Evolutionary conservation across 2,797 vertebrate species (phyloP), one percentile per base, ranked within the genome.

Genomic region (Salarias fasciatus): DNA sequence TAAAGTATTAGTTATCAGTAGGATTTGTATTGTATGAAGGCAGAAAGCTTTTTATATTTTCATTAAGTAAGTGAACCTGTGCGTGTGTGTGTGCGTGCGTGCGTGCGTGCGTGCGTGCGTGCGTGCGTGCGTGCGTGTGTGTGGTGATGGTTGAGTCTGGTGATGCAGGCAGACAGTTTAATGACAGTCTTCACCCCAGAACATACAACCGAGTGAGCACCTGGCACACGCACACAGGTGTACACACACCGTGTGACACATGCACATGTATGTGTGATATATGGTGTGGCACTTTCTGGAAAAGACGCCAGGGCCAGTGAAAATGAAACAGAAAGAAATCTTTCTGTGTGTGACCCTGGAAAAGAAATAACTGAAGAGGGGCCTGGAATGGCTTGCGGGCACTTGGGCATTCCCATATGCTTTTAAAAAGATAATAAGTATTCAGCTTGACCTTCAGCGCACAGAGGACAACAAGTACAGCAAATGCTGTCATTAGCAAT

Each of bases 131-230:
- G 60, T 65, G 63, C 42, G 57, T 42, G 53, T 49, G 60, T 56
- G 36, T 75, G 50, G 69, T 90, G 88, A 89, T 85, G 87, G 83
- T 90, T 76, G 87, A 87, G 69, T 73, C 67, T 53, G 66, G 69
- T 90, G 86, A 91, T 90, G 86, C 85, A 84, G 84, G 62, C 68
- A 31, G 89, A 89, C 89, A 90, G 82, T 88, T 90, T 89, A 91
- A 90, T 84, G 88, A 89, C 85, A 85, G 77, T 86, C 80, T 71
- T 84, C 79, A 77, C 82, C 80, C 69, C 55, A 70, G 63, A 83
- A 88, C 85, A 87, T 84, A 84, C 84, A 74, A 66, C 73, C 58
- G 59, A 47, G 83, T 46, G 72, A 82, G 74, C n/a, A 15, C 36
- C 66, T 43, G 66, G 66, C 68, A 28, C 11, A 24, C 66, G 53